phyloP scores from a whole-genome alignment of 2,888 invertebrate genomes.

The Cantharis nigra region DNA sequence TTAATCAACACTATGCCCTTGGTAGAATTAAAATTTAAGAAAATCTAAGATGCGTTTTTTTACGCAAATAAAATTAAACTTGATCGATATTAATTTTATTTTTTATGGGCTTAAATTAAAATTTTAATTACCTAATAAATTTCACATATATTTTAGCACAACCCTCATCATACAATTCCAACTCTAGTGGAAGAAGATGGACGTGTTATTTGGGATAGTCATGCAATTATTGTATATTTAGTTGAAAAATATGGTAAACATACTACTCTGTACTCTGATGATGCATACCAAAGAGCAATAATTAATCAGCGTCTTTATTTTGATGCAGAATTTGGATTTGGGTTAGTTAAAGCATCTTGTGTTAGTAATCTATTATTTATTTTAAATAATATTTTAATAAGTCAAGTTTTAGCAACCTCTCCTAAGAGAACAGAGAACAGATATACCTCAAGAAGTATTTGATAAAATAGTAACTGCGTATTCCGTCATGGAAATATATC shows the following conservation, averaged over 20 bases:
- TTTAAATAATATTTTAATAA: conserved; percentile 41
- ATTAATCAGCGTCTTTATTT: conserved; percentile 60
- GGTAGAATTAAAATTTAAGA: no score
- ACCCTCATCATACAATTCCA: conserved; percentile 63
- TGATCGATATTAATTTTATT: no score
- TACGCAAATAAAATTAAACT: no score
- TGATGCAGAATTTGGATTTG: conserved; percentile 57
- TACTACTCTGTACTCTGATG: conserved; percentile 59
- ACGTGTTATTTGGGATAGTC: conserved; percentile 65
- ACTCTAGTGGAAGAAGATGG: conserved; percentile 58
- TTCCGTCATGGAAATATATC: conserved; percentile 56
- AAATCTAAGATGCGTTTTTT: no score
- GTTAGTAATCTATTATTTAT: conserved; percentile 49
- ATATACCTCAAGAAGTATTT: conserved; percentile 13
- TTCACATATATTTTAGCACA: background rate
- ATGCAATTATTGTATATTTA: conserved; percentile 66
- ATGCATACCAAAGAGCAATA: conserved; percentile 55
- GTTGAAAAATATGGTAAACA: conserved; percentile 61
- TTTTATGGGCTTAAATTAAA: no score
- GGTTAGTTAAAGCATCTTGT: conserved; percentile 56
- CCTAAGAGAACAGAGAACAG: conserved; percentile 6
- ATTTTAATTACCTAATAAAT: no score
- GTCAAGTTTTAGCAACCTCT: conserved; percentile 35
- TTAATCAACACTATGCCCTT: no score
- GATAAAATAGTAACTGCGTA: conserved; percentile 51